phyloP scores from a whole-genome alignment of 2,888 invertebrate species.

The Brachylomia viminalis region DNA sequence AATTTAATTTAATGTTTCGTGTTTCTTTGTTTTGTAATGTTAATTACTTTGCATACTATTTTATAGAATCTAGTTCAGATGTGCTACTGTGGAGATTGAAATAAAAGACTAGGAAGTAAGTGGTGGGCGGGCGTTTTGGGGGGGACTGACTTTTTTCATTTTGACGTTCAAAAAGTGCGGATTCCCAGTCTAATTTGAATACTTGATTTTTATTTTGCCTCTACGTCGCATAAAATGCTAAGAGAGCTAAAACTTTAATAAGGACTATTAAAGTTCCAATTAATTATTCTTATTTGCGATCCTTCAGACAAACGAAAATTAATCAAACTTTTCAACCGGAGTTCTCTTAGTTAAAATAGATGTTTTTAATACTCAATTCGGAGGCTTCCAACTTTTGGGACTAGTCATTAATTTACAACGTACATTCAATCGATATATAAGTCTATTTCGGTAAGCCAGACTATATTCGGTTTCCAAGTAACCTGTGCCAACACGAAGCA shows the following conservation, averaged over 20 bases:
- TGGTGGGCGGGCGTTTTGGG: not conserved
- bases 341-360: not conserved
- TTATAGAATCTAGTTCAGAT: not conserved
- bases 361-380: not conserved
- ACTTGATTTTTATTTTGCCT: too few species aligned
- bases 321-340: not conserved
- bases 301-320: not conserved
- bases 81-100: not conserved
- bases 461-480: conserved; percentile 45
- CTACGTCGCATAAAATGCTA: not conserved
- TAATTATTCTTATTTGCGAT: not conserved
- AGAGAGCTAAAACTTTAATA: not conserved
- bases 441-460: conserved; percentile 43
- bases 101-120: not conserved
- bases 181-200: not conserved
- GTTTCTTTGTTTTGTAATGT: not conserved
- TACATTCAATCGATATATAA: conserved; percentile 35
- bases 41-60: not conserved
- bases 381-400: not conserved
- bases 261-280: not conserved
- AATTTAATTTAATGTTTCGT: not conserved
- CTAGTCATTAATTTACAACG: conserved; percentile 16
- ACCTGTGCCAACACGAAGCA: conserved; percentile 35
- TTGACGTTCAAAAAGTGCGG: not conserved
- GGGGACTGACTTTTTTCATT: not conserved